phyloP scores from a whole-genome alignment of 1,140 invertebrate species.

The Neotoxoptera formosana region DNA sequence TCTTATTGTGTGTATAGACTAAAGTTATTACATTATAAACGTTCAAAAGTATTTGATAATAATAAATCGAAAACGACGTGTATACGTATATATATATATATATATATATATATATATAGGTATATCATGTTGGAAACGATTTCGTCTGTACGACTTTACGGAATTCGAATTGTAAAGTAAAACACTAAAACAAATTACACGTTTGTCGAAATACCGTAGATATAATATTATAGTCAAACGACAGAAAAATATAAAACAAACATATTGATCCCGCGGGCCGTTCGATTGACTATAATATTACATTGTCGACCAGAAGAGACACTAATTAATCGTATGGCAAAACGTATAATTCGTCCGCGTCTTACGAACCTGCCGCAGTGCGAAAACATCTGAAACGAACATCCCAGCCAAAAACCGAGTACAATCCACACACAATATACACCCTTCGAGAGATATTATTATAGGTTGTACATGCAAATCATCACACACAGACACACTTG shows the following conservation, averaged over 20 bases:
- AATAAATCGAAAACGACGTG: not conserved
- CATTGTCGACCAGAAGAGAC: not conserved
- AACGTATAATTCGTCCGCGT: not conserved
- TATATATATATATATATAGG: too few relatives aligned
- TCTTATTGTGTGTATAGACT: not conserved
- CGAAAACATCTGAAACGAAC: not conserved
- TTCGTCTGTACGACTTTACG: not conserved
- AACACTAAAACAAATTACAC: not conserved
- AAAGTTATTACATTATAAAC: not conserved
- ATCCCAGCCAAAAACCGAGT: not conserved
- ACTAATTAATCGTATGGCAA: not conserved
- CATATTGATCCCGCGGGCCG: not conserved
- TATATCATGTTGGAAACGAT: not conserved
- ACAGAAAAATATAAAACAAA: not conserved
- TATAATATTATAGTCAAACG: too few relatives aligned
- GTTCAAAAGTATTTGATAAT: not conserved
- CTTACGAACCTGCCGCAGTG: not conserved
- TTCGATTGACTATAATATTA: too few relatives aligned
- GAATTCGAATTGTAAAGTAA: not conserved
- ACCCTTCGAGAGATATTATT: not conserved
- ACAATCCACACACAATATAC: not conserved
- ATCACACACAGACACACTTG: not conserved
- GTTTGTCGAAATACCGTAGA: not conserved
- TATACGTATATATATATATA: too few relatives aligned
- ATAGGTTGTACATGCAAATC: slow-evolving; percentile 24